Evolutionary conservation across 1,140 invertebrate species (phyloP).

Genomic region (Metopolophium dirhodum): DNA sequence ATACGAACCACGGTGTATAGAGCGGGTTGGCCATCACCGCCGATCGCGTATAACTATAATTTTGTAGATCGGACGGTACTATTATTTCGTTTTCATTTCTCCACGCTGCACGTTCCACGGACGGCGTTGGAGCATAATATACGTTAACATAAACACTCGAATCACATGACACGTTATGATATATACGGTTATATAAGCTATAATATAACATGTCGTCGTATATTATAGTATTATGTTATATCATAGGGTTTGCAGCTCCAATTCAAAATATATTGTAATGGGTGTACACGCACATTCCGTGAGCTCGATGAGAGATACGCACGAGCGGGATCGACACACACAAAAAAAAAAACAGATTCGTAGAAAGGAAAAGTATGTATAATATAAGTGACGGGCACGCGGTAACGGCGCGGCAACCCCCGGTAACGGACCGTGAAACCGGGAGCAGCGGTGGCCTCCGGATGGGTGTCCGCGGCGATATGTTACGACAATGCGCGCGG

Average conservation of each 20-base stretch:
- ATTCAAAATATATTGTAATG: not conserved
- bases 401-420: not conserved
- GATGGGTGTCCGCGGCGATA: not conserved
- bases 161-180: too few species aligned
- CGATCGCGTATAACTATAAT: not conserved
- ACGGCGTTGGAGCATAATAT: too few species aligned
- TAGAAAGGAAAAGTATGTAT: constrained; percentile 23
- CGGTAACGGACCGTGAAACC: constrained; percentile 42
- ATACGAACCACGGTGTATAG: not conserved
- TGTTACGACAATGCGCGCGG: not conserved
- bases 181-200: too few species aligned
- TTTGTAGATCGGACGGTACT: not conserved
- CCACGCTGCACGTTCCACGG: not conserved
- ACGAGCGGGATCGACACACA: not conserved
- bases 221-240: too few species aligned
- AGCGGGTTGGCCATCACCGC: not conserved
- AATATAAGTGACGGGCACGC: not conserved
- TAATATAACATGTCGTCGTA: too few species aligned
- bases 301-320: not conserved
- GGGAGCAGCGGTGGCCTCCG: not conserved
- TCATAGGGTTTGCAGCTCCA: not conserved
- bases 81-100: not conserved
- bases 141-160: too few species aligned
- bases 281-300: not conserved
- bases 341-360: not conserved